A percentile compares a stretch with the other conserved stretches of the same genome.
These are phyloP conservation scores for Mythimna impura DNA, from an alignment of 2,888 invertebrate genomes.

Conservation along the genomic window DNA sequence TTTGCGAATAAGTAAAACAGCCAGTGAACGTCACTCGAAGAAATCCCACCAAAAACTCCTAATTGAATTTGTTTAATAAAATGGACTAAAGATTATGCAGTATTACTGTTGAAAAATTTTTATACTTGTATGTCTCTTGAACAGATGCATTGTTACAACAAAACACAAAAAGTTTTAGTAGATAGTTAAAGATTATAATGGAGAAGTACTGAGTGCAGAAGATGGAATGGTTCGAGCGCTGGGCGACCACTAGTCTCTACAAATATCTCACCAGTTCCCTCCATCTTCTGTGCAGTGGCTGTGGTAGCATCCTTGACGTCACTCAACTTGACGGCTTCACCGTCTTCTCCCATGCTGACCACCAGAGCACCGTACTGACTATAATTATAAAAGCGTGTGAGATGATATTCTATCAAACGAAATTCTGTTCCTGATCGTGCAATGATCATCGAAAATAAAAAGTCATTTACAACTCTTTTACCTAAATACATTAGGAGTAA, in stretches of 20 bases:
- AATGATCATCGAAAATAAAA: constrained; percentile 23
- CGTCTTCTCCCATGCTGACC: constrained; percentile 82
- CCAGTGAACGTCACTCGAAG: too few species aligned
- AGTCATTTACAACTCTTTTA: background rate
- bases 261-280: constrained; percentile 67
- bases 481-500: background rate
- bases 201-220: too few species aligned
- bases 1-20: too few species aligned
- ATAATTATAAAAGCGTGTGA: constrained; percentile 51
- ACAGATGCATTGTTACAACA: too few species aligned
- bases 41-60: too few species aligned
- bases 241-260: background rate
- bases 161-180: too few species aligned
- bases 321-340: constrained; percentile 55
- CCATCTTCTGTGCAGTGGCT: constrained; percentile 60
- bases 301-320: constrained; percentile 69
- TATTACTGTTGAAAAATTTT: too few species aligned
- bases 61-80: too few species aligned
- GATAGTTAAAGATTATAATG: too few species aligned
- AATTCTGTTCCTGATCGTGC: background rate
- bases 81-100: too few species aligned
- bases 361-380: constrained; percentile 88
- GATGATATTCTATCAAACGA: background rate
- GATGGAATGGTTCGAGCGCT: too few species aligned
- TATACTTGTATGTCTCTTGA: too few species aligned